Percentiles rank a stretch among this genome's conserved stretches.
Evolutionary conservation across 2,888 invertebrate genomes (phyloP).

Genomic region (Hirtodrosophila histrioides): DNA sequence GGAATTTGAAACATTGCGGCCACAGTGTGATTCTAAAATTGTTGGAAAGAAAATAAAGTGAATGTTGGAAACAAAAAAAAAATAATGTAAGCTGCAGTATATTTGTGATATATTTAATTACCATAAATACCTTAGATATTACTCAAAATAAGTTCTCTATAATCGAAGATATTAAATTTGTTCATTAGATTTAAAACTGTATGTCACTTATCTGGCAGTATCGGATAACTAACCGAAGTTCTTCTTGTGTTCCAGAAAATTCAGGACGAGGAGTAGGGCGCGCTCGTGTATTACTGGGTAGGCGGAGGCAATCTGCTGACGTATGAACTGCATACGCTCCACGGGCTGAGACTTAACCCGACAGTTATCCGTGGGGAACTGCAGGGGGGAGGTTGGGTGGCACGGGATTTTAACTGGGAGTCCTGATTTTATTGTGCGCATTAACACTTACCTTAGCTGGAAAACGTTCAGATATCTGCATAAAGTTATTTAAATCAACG

Average conservation of each 20-base stretch:
- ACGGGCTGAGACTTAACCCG: constrained; percentile 78
- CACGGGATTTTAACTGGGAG: no score
- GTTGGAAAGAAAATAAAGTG: no score
- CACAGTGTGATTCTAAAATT: no score
- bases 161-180: no score
- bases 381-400: not conserved
- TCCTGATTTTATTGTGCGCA: no score
- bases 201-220: not conserved
- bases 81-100: no score
- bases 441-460: constrained; percentile 57
- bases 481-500: constrained; percentile 65
- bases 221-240: constrained; percentile 72
- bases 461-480: constrained; percentile 68
- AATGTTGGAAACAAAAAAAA: no score
- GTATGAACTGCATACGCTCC: constrained; percentile 68
- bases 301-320: constrained; percentile 85
- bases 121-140: no score
- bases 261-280: constrained; percentile 86
- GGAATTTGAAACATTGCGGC: no score
- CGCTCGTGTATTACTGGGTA: constrained; percentile 89
- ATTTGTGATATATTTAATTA: no score
- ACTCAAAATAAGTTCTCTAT: no score
- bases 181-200: no score
- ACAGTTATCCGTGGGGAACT: constrained; percentile 81
- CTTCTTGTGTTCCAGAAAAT: constrained; percentile 87